phyloP scores from a whole-genome alignment of 2,113 vertebrate species.

The Saimiri boliviensis region DNA sequence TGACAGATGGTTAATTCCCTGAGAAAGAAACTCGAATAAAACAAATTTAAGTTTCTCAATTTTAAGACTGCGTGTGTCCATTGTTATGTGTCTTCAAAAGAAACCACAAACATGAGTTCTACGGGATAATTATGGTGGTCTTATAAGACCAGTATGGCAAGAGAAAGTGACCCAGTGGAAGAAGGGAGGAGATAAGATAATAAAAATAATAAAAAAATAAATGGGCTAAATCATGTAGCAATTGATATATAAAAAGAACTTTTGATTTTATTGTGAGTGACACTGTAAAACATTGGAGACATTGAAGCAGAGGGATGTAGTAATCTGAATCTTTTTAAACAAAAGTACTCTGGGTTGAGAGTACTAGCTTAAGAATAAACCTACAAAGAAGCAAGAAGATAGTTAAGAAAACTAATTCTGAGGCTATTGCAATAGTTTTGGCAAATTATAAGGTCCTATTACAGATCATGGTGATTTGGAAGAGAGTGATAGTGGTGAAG shows the following conservation, averaged over 20 bases:
- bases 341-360: neutral
- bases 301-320: neutral
- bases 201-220: too few species aligned
- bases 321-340: neutral
- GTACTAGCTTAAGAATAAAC: neutral
- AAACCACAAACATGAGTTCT: too few species aligned
- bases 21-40: too few species aligned
- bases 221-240: neutral
- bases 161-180: neutral
- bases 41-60: too few species aligned
- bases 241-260: neutral
- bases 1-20: too few species aligned
- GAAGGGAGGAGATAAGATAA: neutral
- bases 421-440: neutral
- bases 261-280: neutral
- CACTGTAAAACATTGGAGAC: neutral
- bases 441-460: neutral
- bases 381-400: neutral
- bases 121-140: too few species aligned
- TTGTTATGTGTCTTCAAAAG: too few species aligned
- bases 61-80: too few species aligned
- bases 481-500: neutral
- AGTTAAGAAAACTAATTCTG: neutral
- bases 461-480: neutral
- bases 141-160: neutral